Base-by-base conservation (phyloP, 2,888 invertebrate genomes). In the Andrena minutula region DNA sequence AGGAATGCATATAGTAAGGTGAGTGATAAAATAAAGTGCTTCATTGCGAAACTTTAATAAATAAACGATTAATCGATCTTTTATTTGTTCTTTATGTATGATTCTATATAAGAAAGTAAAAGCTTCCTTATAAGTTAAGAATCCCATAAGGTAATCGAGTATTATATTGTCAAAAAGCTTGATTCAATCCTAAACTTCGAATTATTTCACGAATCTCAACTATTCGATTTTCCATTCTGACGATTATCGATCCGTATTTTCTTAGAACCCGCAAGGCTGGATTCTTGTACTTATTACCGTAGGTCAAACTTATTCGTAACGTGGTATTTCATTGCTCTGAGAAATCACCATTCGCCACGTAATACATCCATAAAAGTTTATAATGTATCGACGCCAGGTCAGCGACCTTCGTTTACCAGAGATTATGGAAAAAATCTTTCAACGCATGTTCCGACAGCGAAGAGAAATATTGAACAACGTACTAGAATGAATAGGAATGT, bases 181-280 rank as follows among this genome's bases (percentile, higher is more conserved):
- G 41, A 1, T 41, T 41, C 16, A 41, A 41, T 41, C 41, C 41
- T 41, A 56, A 53, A 8, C 64, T 79, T 23, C 0, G 23, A 70
- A 56, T 79, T 79, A 26, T 63, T 10, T 53, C 49, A 63, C 28
- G 61, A 32, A 66, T 71, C 49, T 10, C 3, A 66, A 61, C 23
- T 64, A 49, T 77, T 70, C 51, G 71, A 68, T 61, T 70, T 66
- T 66, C 26, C 8, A 47, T 74, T 47, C 20, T 16, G 35, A 12
- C 63, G 20, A 76, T 71, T 83, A 83, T 77, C 71, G 76, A 81
- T 74, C 53, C 47, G 3, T 71, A 64, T 74, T 72, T 7, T 60
- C 41, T 49, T 49, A 51, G 61, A 74, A 65, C 20, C 20, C 8
- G 23, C 72, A 78, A 82, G 71, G 68, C 41, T 53, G 35, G 12